Evolutionary conservation across 1,140 invertebrate genomes (phyloP).

Genomic region (Zaprionus gabonicus): DNA sequence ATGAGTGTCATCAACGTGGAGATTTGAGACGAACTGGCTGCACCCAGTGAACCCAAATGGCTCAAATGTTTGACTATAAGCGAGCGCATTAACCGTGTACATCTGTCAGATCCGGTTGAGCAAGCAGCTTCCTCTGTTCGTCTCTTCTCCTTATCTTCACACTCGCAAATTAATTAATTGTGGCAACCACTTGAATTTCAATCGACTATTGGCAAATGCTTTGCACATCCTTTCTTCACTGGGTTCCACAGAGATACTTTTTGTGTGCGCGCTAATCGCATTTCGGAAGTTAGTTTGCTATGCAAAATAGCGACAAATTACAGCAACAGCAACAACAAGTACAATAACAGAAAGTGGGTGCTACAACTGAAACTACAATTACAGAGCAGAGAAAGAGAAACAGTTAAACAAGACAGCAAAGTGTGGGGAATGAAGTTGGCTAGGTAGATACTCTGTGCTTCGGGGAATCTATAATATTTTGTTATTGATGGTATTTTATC

Average conservation of each 20-base stretch:
- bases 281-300: conserved; percentile 62
- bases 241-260: neutral
- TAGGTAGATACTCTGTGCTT: neutral
- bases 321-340: conserved; percentile 34
- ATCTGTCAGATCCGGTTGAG: conserved; percentile 33
- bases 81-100: conserved; percentile 40
- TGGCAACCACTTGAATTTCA: conserved; percentile 76
- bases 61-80: conserved; percentile 29
- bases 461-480: too few relatives aligned
- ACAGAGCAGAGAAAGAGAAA: conserved; percentile 11
- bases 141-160: neutral
- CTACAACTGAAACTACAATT: conserved; percentile 23
- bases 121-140: neutral
- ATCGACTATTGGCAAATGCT: conserved; percentile 51
- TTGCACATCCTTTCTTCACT: conserved; percentile 6
- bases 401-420: neutral
- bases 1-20: conserved; percentile 73
- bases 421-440: neutral
- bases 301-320: conserved; percentile 68
- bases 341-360: neutral
- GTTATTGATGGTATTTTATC: too few relatives aligned
- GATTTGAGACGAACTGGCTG: conserved; percentile 57
- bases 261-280: conserved; percentile 64
- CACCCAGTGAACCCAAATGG: conserved; percentile 58
- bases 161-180: conserved; percentile 72